phyloP scores from a whole-genome alignment of 2,888 invertebrate species.

The Chrysolina oricalcia region DNA sequence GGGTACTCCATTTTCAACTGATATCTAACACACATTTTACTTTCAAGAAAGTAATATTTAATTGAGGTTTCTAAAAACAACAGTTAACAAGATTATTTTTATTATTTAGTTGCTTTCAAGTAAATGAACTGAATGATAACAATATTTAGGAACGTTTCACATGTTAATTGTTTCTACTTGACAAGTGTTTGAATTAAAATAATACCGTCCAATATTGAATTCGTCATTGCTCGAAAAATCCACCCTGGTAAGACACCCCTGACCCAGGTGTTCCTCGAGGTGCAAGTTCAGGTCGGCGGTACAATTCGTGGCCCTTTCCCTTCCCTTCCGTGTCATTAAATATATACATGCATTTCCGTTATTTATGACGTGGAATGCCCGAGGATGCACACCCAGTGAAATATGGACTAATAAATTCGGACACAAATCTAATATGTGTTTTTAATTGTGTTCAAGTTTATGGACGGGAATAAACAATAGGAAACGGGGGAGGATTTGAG shows the following conservation, averaged over 20 bases:
- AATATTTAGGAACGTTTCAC: too few species aligned
- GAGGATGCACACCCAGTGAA: slow-evolving; percentile 43
- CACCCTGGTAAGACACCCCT: slow-evolving; percentile 42
- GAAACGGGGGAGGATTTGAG: slow-evolving; percentile 19
- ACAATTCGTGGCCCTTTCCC: slow-evolving; percentile 67
- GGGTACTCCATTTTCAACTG: too few species aligned
- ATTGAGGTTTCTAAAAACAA: too few species aligned
- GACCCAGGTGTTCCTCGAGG: slow-evolving; percentile 57
- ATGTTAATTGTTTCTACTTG: too few species aligned
- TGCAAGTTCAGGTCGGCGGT: slow-evolving; percentile 66
- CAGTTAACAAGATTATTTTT: too few species aligned
- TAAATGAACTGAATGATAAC: too few species aligned
- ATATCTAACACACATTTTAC: too few species aligned
- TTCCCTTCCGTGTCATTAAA: slow-evolving; percentile 66
- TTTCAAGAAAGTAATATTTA: too few species aligned
- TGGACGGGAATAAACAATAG: slow-evolving; percentile 23
- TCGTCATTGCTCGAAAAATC: not conserved
- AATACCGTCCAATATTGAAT: not conserved
- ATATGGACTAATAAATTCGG: slow-evolving; percentile 48
- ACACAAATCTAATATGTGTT: slow-evolving; percentile 62
- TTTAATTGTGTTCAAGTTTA: slow-evolving; percentile 61
- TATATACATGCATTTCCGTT: slow-evolving; percentile 55
- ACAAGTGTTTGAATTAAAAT: not conserved
- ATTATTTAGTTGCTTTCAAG: too few species aligned
- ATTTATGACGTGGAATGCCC: slow-evolving; percentile 28